Evolutionary conservation across 1,140 invertebrate genomes (phyloP), one percentile per base, ranked within the genome.

Genomic region (Glossosoma conforme): DNA sequence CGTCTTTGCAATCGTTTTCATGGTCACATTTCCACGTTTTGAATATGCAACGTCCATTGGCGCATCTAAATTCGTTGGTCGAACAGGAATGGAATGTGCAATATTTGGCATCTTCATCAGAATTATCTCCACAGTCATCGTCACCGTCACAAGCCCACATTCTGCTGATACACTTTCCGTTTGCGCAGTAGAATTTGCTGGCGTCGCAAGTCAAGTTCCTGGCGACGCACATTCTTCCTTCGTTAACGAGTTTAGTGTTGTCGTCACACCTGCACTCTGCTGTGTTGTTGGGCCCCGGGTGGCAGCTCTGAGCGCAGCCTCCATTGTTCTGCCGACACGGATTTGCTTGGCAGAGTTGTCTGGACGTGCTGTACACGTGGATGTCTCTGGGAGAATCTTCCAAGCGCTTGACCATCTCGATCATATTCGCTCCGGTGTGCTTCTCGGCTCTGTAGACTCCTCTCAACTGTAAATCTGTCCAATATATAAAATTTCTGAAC

Each of bases 81-180:
- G 86, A 89, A 66, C 94, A 98, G 0, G 91, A 93, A 63, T 98
- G 91, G 64, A 89, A 88, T 8, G 93, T 86, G 68, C 95, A 98
- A 63, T 95, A 97, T 62, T 88, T 89, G 14, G 77, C 75, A 62
- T 95, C 87, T 75, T 98, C 97, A 67, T 99, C 96, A 2, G 87
- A 89, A 18, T 85, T 87, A 67, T 99, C 97, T 0, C 90, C 89
- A 64, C 95, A 97, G 61, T 97, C 91, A 58, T 94, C 87, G 56
- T 97, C 93, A 0, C 90, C 89, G 67, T 98, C 95, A 68, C 96
- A 99, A 2, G 93, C 88, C 91, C 94, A 98, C 79, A 96, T 88
- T 38, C 91, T 74, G 0, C 89, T 91, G 46, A 98, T 95, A 63
- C 96, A 99, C 61, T 93, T 88, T 5, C 92, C 93, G 67, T 97